Evolutionary conservation across 2,797 vertebrate species (phyloP).

Genomic region (Podargus strigoides): DNA sequence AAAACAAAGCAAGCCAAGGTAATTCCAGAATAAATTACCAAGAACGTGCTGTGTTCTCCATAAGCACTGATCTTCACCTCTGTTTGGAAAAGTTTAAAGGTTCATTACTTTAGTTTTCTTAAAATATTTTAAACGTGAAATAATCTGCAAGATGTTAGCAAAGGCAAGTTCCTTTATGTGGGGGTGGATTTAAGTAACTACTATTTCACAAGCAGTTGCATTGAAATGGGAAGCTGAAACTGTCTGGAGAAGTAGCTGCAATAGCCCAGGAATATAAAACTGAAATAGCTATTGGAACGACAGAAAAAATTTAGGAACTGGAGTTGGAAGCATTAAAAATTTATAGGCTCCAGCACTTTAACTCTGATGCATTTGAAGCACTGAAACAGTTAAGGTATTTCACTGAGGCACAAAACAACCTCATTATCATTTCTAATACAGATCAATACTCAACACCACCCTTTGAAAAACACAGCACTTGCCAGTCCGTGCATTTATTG

Average conservation of each 20-base stretch:
- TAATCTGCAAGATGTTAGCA: neutral
- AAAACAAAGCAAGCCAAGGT: slow-evolving; percentile 10
- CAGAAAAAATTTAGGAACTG: slow-evolving; percentile 23
- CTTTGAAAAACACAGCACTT: slow-evolving; percentile 56
- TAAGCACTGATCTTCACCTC: neutral
- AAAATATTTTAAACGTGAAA: neutral
- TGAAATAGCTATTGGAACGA: slow-evolving; percentile 6
- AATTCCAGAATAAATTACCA: slow-evolving; percentile 2
- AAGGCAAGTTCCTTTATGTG: neutral
- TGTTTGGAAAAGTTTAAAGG: neutral
- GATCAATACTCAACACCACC: slow-evolving; percentile 70
- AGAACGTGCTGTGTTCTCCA: neutral
- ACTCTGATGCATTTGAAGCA: slow-evolving; percentile 32
- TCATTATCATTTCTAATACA: slow-evolving; percentile 79
- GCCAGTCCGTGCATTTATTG: slow-evolving; percentile 33
- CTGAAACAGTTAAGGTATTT: slow-evolving; percentile 67
- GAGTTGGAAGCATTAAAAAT: slow-evolving; percentile 23
- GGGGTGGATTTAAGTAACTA: neutral
- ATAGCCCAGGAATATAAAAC: neutral
- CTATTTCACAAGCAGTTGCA: neutral
- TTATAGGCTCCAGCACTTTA: slow-evolving; percentile 4
- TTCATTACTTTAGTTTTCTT: neutral
- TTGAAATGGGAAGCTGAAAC: neutral
- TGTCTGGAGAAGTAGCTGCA: neutral
- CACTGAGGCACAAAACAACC: slow-evolving; percentile 58